phyloP scores from a whole-genome alignment of 2,888 invertebrate species.

The Synanthedon andrenaeformis region DNA sequence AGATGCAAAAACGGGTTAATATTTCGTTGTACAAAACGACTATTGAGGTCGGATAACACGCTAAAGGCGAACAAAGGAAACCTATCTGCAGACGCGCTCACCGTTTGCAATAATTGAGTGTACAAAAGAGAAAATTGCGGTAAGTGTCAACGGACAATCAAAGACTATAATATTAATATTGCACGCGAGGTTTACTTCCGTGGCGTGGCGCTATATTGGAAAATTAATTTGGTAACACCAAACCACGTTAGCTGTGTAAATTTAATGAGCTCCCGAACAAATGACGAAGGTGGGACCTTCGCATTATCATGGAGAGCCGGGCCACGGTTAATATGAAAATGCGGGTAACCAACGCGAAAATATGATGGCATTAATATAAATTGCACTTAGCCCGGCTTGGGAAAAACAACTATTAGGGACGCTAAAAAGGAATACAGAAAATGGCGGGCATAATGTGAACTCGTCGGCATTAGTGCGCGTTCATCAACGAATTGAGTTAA shows the following conservation, averaged over 20 bases:
- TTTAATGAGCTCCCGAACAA: constrained; percentile 62
- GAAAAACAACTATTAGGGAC: constrained; percentile 16
- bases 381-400: constrained; percentile 41
- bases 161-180: not conserved
- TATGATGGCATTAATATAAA: constrained; percentile 65
- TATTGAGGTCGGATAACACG: not conserved
- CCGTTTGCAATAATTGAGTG: not conserved
- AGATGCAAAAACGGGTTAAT: constrained; percentile 27
- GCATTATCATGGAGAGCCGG: constrained; percentile 49
- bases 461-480: constrained; percentile 12
- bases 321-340: constrained; percentile 60
- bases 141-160: not conserved
- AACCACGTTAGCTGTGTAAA: constrained; percentile 53
- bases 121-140: not conserved
- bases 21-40: constrained; percentile 11
- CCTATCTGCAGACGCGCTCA: not conserved
- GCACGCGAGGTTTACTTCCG: not conserved
- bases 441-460: constrained; percentile 16
- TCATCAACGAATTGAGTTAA: constrained; percentile 5
- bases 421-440: constrained; percentile 15
- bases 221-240: constrained; percentile 3
- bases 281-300: constrained; percentile 57
- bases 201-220: not conserved
- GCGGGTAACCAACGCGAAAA: constrained; percentile 59
- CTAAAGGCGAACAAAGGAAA: not conserved